A percentile compares a stretch with the other conserved stretches of the same genome.
Evolutionary conservation across 2,113 vertebrate species (phyloP).

Genomic region (Salminus brasiliensis): DNA sequence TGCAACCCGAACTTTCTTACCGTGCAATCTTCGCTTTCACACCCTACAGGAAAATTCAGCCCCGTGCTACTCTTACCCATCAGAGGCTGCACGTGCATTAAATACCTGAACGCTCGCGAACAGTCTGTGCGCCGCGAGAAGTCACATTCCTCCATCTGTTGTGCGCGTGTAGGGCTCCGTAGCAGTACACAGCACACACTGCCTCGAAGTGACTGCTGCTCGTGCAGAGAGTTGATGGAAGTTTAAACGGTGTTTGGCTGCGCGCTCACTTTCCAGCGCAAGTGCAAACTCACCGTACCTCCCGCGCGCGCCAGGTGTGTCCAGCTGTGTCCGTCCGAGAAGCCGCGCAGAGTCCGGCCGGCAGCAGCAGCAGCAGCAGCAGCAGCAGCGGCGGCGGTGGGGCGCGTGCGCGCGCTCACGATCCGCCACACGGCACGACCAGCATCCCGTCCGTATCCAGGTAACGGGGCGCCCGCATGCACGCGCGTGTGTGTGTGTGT

Average conservation of each 20-base stretch:
- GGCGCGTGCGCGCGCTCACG: not conserved
- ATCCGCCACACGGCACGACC: constrained; percentile 12
- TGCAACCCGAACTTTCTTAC: not conserved
- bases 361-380: not conserved
- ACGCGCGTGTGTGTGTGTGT: not conserved
- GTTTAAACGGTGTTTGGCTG: not conserved
- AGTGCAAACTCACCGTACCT: not conserved
- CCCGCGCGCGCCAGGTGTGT: too few relatives aligned
- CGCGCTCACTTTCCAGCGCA: not conserved
- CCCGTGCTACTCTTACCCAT: too few relatives aligned
- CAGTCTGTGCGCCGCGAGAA: not conserved
- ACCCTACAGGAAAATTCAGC: too few relatives aligned
- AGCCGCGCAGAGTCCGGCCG: not conserved
- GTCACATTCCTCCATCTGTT: not conserved
- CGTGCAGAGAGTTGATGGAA: not conserved
- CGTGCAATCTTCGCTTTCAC: too few relatives aligned
- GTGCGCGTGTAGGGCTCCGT: too few relatives aligned
- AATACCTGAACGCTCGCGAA: not conserved
- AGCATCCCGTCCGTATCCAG: constrained; percentile 46
- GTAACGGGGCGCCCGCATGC: constrained; percentile 27
- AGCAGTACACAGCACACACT: too few relatives aligned
- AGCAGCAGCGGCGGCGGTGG: not conserved
- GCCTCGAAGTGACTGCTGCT: too few relatives aligned
- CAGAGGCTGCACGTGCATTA: not conserved
- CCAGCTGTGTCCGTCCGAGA: not conserved